Conservation (phyloP, 2,797 vertebrate species). For the Acanthornis magna region DNA sequence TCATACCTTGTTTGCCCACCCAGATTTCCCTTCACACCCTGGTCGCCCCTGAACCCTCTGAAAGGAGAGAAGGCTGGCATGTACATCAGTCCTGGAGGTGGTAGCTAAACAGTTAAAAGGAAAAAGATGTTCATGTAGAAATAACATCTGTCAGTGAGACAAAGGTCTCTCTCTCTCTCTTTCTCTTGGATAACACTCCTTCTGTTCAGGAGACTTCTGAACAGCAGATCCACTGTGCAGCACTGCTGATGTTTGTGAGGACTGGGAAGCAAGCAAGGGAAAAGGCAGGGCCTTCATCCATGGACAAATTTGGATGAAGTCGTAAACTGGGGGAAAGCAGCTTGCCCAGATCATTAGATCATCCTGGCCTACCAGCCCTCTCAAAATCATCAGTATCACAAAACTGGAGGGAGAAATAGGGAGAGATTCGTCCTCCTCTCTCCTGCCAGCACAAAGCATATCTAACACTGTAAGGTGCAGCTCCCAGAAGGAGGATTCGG, state of each 20-base stretch:
- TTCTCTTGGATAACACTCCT: neutral
- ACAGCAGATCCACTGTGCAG: neutral
- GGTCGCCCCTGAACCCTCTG: neutral
- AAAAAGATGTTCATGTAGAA: neutral
- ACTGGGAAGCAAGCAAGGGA: neutral
- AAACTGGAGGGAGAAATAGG: neutral
- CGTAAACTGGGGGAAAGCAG: neutral
- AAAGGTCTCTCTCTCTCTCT: constrained; percentile 20
- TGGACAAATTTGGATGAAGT: neutral
- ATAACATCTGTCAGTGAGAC: neutral
- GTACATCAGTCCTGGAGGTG: neutral
- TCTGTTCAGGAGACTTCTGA: neutral
- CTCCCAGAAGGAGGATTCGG: neutral
- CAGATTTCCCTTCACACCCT: neutral
- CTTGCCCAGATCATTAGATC: neutral
- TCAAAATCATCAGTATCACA: neutral
- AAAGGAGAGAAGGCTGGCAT: neutral
- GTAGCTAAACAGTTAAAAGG: constrained; percentile 23
- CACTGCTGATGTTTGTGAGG: neutral
- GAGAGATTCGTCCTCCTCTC: neutral
- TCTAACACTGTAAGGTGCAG: neutral
- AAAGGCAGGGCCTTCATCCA: neutral
- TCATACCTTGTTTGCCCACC: neutral
- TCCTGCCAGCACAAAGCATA: neutral
- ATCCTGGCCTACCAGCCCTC: neutral